phyloP scores from a whole-genome alignment of 2,113 vertebrate genomes.

The Petrocephalus zakoni region DNA sequence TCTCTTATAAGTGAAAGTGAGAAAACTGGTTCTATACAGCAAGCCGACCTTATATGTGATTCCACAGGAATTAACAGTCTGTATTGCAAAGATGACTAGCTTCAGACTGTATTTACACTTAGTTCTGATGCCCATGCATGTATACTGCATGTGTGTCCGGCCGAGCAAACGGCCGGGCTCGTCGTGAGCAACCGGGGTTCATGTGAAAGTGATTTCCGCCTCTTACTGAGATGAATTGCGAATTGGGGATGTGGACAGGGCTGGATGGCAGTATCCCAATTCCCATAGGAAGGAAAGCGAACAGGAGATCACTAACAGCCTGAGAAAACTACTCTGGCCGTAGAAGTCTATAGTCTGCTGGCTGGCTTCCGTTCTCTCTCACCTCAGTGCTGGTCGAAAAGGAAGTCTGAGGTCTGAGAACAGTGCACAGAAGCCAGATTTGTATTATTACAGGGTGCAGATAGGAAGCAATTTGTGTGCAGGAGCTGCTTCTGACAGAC shows the following conservation, averaged over 20 bases:
- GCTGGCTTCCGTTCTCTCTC: conserved; percentile 26
- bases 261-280: not conserved
- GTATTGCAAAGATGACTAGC: not conserved
- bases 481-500: not conserved
- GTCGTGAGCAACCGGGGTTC: not conserved
- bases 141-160: conserved; percentile 4
- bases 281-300: not conserved
- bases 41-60: not conserved
- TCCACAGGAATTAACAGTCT: not conserved
- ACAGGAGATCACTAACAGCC: not conserved
- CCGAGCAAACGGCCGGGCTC: not conserved
- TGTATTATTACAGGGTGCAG: conserved; percentile 30
- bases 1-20: not conserved
- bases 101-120: conserved; percentile 15
- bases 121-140: not conserved
- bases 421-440: conserved; percentile 10
- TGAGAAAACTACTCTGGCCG: not conserved
- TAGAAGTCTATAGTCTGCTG: not conserved
- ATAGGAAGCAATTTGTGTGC: conserved; percentile 29
- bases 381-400: conserved; percentile 21
- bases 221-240: not conserved
- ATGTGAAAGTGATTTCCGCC: not conserved
- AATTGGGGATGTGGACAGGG: not conserved
- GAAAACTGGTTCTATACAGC: not conserved
- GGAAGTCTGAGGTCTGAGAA: conserved; percentile 31